A percentile compares a stretch with the other conserved stretches of the same genome.
Evolutionary conservation across 1,140 invertebrate genomes (phyloP).

Genomic region (Gryon sp.): DNA sequence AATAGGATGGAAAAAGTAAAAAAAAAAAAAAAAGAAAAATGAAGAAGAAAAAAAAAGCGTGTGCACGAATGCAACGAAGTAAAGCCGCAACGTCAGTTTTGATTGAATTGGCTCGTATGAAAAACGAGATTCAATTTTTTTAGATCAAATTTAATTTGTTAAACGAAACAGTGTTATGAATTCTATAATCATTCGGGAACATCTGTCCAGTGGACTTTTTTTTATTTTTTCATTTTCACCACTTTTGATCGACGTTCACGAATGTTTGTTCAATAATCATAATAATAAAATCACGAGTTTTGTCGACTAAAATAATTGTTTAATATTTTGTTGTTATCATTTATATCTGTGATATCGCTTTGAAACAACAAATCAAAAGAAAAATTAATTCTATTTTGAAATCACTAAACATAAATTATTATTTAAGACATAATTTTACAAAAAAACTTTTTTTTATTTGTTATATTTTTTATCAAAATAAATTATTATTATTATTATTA

Average conservation of each 20-base stretch:
- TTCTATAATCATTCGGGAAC: slow-evolving; percentile 43
- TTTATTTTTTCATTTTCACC: slow-evolving; percentile 33
- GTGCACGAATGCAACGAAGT: slow-evolving; percentile 6
- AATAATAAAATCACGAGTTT: slow-evolving; percentile 17
- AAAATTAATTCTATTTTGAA: no score
- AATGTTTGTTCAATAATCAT: slow-evolving; percentile 33
- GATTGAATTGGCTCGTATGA: slow-evolving; percentile 42
- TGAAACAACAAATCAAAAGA: no score
- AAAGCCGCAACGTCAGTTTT: slow-evolving; percentile 42
- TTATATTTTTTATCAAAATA: no score
- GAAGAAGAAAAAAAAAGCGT: no score
- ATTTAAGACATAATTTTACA: no score
- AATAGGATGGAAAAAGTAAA: no score
- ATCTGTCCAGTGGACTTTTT: slow-evolving; percentile 20
- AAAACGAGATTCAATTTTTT: slow-evolving; percentile 38
- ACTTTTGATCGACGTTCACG: slow-evolving; percentile 31
- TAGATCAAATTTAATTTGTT: slow-evolving; percentile 48
- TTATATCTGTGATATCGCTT: background rate
- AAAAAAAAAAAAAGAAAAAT: no score
- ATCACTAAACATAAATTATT: no score
- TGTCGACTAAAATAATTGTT: slow-evolving; percentile 14
- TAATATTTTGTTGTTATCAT: background rate
- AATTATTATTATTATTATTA: no score
- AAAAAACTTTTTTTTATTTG: no score
- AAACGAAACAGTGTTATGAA: slow-evolving; percentile 37